Evolutionary conservation across 2,113 vertebrate genomes (phyloP).

Genomic region (Chaetorhynchus papuensis): DNA sequence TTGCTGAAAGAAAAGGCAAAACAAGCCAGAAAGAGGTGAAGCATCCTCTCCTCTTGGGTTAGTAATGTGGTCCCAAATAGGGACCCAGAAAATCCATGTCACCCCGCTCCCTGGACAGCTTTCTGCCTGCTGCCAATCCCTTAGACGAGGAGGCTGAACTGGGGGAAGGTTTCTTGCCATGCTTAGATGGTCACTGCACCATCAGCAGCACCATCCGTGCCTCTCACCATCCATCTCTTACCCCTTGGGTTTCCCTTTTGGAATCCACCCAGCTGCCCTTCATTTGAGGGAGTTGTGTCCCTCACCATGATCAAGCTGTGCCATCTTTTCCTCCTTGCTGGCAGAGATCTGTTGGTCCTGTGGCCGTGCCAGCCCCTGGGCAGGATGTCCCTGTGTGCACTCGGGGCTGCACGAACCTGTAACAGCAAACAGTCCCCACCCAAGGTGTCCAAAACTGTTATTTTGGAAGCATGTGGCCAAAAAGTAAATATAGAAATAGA

Average conservation of each 20-base stretch:
- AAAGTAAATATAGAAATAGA: not conserved
- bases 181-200: not conserved
- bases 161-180: not conserved
- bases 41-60: not conserved
- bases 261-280: not conserved
- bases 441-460: not conserved
- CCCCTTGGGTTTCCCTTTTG: not conserved
- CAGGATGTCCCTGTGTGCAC: not conserved
- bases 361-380: not conserved
- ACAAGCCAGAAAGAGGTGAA: not conserved
- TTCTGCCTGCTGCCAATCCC: not conserved
- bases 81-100: not conserved
- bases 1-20: not conserved
- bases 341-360: not conserved
- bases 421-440: not conserved
- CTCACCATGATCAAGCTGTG: not conserved
- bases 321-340: not conserved
- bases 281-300: not conserved
- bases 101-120: not conserved
- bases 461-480: not conserved
- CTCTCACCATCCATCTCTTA: not conserved
- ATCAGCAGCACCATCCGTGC: not conserved
- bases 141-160: not conserved
- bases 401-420: accelerated
- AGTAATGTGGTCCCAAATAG: not conserved